Conservation (phyloP, 2,888 invertebrate genomes). For the Nymphalis polychloros region DNA sequence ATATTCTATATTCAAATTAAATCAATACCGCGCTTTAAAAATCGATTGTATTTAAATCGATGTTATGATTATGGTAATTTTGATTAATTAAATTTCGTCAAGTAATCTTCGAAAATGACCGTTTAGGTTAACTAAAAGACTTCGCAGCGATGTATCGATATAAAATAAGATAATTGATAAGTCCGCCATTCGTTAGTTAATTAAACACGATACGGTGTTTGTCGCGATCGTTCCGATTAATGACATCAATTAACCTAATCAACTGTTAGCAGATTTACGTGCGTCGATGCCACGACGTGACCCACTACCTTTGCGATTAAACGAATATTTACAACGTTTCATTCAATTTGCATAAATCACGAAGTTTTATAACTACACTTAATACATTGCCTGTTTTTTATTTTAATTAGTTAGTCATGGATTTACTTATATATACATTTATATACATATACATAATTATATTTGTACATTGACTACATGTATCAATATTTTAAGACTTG, state of each 20-base stretch:
- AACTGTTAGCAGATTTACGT: conserved; percentile 72
- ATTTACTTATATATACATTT: too few species aligned
- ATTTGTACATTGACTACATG: too few species aligned
- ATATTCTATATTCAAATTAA: too few species aligned
- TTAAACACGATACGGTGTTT: conserved; percentile 76
- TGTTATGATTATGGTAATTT: background rate
- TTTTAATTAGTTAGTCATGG: background rate
- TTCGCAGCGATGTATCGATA: conserved; percentile 24
- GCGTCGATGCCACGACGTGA: conserved; percentile 46
- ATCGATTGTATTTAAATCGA: too few species aligned
- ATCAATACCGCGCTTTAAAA: too few species aligned
- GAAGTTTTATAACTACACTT: background rate
- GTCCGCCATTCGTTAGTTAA: conserved; percentile 75
- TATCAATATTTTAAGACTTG: too few species aligned
- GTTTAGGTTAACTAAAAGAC: conserved; percentile 20
- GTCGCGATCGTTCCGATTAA: conserved; percentile 70
- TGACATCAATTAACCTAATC: conserved; percentile 77
- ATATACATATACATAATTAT: too few species aligned
- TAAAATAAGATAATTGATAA: conserved; percentile 71
- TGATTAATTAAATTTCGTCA: background rate
- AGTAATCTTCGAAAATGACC: background rate
- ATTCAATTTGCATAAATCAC: conserved; percentile 19
- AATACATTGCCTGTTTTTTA: background rate
- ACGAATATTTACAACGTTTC: conserved; percentile 47
- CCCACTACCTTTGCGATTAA: conserved; percentile 47